These are phyloP conservation scores for Drosophila mayaguana DNA, from an alignment of 2,888 invertebrate species.

Conservation along the genomic window DNA sequence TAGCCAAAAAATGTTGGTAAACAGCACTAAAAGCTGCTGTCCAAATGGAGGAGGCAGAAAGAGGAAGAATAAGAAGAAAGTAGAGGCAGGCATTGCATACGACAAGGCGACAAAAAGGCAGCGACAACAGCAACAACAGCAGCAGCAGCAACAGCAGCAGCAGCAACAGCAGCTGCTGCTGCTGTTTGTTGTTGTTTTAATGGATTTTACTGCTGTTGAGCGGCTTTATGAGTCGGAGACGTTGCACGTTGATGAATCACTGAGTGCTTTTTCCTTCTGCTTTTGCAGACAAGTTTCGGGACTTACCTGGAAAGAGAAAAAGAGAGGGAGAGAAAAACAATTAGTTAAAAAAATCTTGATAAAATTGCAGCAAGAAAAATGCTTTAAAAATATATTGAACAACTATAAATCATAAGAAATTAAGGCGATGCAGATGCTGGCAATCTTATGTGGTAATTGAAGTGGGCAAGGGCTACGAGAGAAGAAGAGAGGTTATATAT, in stretches of 20 bases:
- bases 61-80: background rate
- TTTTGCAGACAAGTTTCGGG: slow-evolving; percentile 14
- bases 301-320: slow-evolving; percentile 61
- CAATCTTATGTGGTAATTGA: background rate
- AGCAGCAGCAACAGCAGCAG: background rate
- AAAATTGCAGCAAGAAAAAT: background rate
- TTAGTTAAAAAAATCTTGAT: slow-evolving; percentile 35
- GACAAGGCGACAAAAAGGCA: slow-evolving; percentile 32
- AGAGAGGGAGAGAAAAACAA: slow-evolving; percentile 20
- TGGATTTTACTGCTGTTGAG: slow-evolving; percentile 49
- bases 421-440: background rate
- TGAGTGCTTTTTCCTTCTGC: slow-evolving; percentile 14
- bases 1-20: slow-evolving; percentile 32
- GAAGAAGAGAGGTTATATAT: too few relatives aligned
- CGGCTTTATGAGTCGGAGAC: slow-evolving; percentile 35
- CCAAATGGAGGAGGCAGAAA: slow-evolving; percentile 1
- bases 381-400: background rate
- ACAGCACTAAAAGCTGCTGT: slow-evolving; percentile 50
- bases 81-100: slow-evolving; percentile 35
- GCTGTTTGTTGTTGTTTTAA: slow-evolving; percentile 23
- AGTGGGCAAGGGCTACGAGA: background rate
- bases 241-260: slow-evolving; percentile 50
- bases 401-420: background rate
- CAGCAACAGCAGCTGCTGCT: slow-evolving; percentile 7
- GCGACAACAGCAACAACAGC: slow-evolving; percentile 10